Percentiles rank a stretch among this genome's conserved stretches.
Evolutionary conservation across 2,113 vertebrate species (phyloP).

Genomic region (Vulpes ferrilata): DNA sequence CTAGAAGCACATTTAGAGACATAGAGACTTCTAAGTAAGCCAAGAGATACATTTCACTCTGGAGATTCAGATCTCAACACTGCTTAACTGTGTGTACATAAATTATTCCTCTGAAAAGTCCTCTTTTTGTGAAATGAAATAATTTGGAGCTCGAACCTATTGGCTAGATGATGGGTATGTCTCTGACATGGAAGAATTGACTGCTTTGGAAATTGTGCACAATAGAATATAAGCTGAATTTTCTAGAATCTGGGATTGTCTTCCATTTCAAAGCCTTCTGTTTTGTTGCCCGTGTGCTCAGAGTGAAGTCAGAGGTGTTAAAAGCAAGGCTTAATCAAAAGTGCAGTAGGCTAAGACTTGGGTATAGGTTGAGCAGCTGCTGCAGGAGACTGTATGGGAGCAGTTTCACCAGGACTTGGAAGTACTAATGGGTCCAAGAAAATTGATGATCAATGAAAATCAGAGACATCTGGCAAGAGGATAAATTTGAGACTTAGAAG

Average conservation of each 20-base stretch:
- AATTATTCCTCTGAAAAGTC: conserved; percentile 18
- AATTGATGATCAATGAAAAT: background rate
- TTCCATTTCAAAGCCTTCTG: background rate
- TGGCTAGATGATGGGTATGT: conserved; percentile 13
- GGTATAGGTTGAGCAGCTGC: background rate
- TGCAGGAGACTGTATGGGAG: background rate
- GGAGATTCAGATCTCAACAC: conserved; percentile 74
- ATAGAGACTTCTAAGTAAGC: conserved; percentile 61
- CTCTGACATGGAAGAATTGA: conserved; percentile 47
- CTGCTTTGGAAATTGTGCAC: background rate
- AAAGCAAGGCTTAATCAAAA: background rate
- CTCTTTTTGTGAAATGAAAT: conserved; percentile 66
- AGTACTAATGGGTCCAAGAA: background rate
- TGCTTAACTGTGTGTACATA: conserved; percentile 49
- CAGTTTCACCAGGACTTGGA: background rate
- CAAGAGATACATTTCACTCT: conserved; percentile 74
- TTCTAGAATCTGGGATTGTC: background rate
- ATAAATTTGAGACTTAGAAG: background rate
- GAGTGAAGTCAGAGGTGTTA: background rate
- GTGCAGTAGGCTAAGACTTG: background rate
- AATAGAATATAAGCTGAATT: background rate
- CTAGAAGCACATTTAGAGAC: conserved; percentile 62
- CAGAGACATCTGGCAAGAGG: background rate
- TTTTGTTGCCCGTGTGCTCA: background rate
- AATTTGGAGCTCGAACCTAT: conserved; percentile 38